Conservation (phyloP, 2,888 invertebrate species). For the Brenthis hecate region DNA sequence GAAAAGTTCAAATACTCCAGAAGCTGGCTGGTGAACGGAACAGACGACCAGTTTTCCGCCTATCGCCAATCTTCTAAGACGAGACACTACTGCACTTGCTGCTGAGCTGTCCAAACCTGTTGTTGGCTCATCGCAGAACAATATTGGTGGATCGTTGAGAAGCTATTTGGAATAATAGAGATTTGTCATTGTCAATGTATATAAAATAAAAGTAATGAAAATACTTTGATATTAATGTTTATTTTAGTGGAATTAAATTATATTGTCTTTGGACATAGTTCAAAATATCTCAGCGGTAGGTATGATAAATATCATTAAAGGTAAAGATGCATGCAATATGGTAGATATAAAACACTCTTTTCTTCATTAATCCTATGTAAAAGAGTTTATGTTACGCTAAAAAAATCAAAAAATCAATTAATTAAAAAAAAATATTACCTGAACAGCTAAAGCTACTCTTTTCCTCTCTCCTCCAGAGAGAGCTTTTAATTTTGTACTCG, state of each 20-base stretch:
- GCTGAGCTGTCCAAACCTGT: constrained; percentile 95
- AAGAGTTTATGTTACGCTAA: background rate
- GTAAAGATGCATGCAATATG: too few relatives aligned
- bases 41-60: constrained; percentile 91
- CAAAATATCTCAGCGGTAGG: too few relatives aligned
- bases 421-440: constrained; percentile 74
- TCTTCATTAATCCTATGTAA: too few relatives aligned
- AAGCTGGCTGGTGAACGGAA: constrained; percentile 95
- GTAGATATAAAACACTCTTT: too few relatives aligned
- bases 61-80: constrained; percentile 84
- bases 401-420: constrained; percentile 6
- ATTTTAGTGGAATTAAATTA: too few relatives aligned
- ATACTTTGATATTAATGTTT: background rate
- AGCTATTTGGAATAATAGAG: constrained; percentile 77
- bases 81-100: constrained; percentile 90
- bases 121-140: constrained; percentile 97
- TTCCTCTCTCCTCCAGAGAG: constrained; percentile 96
- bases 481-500: constrained; percentile 86
- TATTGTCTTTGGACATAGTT: background rate
- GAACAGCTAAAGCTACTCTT: constrained; percentile 92
- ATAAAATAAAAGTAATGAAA: too few relatives aligned
- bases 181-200: background rate
- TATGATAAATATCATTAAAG: too few relatives aligned
- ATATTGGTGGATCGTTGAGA: constrained; percentile 91
- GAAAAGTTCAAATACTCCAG: constrained; percentile 92